These are phyloP conservation scores for Caenorhabditis sinica DNA, from an alignment of 2,888 invertebrate genomes.

Conservation along the genomic window DNA sequence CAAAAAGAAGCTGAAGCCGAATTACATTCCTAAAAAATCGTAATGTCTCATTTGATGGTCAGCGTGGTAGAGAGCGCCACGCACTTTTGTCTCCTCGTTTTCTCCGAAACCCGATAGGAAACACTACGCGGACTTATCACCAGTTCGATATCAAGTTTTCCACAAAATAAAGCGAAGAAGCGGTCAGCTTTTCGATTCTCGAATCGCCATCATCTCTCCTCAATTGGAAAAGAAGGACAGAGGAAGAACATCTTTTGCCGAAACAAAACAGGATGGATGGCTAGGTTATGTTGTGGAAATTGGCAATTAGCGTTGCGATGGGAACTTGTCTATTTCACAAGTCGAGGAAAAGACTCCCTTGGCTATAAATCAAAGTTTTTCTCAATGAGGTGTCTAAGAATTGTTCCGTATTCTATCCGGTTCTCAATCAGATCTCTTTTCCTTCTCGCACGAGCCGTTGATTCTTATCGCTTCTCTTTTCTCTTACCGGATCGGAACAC, in stretches of 20 bases:
- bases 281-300: constrained; percentile 54
- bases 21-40: constrained; percentile 60
- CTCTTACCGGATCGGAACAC: constrained; percentile 43
- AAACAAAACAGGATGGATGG: constrained; percentile 25
- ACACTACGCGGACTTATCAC: constrained; percentile 50
- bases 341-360: not conserved
- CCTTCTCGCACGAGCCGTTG: constrained; percentile 22
- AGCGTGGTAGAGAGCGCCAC: constrained; percentile 14
- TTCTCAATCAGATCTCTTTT: constrained; percentile 30
- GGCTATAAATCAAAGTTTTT: constrained; percentile 29
- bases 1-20: constrained; percentile 5
- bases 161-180: constrained; percentile 20
- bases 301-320: constrained; percentile 49
- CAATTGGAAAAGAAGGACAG: constrained; percentile 21
- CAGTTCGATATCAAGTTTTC: constrained; percentile 62
- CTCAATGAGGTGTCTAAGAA: constrained; percentile 8
- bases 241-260: constrained; percentile 31
- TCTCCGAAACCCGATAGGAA: constrained; percentile 41
- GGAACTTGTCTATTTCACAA: constrained; percentile 14
- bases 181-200: constrained; percentile 52
- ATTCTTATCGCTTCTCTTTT: constrained; percentile 43
- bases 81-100: constrained; percentile 29
- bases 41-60: constrained; percentile 19
- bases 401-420: constrained; percentile 39
- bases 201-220: constrained; percentile 30